Base-by-base conservation (phyloP, 2,113 vertebrate genomes). In the Ictidomys tridecemlineatus region DNA sequence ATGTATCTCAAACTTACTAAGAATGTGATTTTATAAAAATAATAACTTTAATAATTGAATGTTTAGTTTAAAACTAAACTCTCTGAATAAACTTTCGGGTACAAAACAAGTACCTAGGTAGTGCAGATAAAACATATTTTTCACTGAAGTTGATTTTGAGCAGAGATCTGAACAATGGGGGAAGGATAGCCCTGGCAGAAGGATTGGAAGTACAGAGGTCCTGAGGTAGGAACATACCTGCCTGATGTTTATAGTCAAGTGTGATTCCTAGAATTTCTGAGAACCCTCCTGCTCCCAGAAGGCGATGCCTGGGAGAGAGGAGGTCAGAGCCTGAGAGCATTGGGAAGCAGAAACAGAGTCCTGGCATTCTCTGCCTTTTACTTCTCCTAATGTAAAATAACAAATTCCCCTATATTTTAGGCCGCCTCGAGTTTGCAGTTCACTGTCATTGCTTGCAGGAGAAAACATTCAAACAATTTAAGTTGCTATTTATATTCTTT, bases 31-130 rank as follows among this genome's bases (percentile, higher is more conserved):
- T 87, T 61, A 73, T 20, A 69, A 0, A 37, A 69, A 0, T 8
- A 80, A 53, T 32, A 85, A 61, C 34, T 88, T 91, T 37, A 96
- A 83, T 78, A 78, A 73, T 45, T 87, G 22, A 84, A 76, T 37
- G 37, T 82, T 95, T 45, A 48, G 76, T 90, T 85, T 72, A 22
- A 12, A 85, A 82, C 12, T 42, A 30, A 83, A 53, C 67, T 48
- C n/a, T 79, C 12, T 56, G 26, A 94, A 79, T 76, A 85, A 48
- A 72, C 39, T 76, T 72, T 67, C 4, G 2, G 85, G 8, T 61
- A 10, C 24, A 83, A 84, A 85, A 83, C 24, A 78, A 3, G 5
- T 56, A 89, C 12, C 3, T 1, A 56, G 32, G 26, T 78, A 22
- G 3, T 37, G 24, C 96, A 78, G 8, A 76, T 26, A 89, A 96